Percentiles rank a stretch among this genome's conserved stretches.
Evolutionary conservation across 2,113 vertebrate species (phyloP).

Genomic region (Cathartes aura): DNA sequence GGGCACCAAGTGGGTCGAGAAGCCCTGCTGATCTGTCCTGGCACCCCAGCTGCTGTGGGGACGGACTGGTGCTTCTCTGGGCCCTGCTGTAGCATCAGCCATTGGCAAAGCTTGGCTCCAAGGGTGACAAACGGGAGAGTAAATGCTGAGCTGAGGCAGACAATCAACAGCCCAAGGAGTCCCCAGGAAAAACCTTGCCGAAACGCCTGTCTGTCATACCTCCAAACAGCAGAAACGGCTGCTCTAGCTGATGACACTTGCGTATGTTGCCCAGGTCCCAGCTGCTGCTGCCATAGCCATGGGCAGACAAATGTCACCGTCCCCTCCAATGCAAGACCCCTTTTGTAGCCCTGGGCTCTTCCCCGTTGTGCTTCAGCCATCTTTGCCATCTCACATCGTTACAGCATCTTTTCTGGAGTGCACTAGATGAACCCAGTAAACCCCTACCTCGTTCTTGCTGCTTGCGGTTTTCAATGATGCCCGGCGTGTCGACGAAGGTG

Average conservation of each 20-base stretch:
- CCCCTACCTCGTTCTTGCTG: conserved; percentile 95
- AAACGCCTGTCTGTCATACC: not conserved
- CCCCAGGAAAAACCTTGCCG: not conserved
- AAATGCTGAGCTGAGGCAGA: not conserved
- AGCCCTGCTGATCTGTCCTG: not conserved
- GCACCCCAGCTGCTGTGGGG: not conserved
- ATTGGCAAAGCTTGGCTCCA: not conserved
- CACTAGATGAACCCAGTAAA: not conserved
- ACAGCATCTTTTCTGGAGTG: not conserved
- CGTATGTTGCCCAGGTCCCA: not conserved
- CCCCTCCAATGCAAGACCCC: not conserved
- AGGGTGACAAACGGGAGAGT: not conserved
- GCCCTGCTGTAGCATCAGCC: not conserved
- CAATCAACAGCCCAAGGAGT: not conserved
- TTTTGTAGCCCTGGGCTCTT: not conserved
- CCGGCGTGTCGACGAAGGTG: conserved; percentile 95
- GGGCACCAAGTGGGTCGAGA: not conserved
- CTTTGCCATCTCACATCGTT: not conserved
- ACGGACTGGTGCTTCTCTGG: not conserved
- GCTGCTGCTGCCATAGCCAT: not conserved
- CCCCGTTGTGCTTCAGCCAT: not conserved
- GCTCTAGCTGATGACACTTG: not conserved
- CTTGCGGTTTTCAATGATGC: conserved; percentile 98
- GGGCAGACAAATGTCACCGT: accelerated
- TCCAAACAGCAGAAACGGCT: not conserved